phyloP scores from a whole-genome alignment of 1,140 invertebrate species.

The Penaeus chinensis region DNA sequence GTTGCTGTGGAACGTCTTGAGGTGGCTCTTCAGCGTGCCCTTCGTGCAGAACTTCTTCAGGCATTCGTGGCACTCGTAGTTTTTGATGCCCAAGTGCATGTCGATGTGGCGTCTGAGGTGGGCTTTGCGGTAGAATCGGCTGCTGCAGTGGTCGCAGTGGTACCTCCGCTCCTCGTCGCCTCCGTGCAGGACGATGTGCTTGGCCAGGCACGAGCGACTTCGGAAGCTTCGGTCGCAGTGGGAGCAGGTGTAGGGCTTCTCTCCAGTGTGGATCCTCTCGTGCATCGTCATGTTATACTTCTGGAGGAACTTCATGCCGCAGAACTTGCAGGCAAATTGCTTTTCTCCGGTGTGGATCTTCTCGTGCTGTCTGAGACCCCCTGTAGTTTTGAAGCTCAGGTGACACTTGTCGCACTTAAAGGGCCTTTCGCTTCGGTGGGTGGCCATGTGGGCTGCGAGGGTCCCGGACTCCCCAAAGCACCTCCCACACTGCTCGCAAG shows the following conservation, averaged over 20 bases:
- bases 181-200: slow-evolving; percentile 54
- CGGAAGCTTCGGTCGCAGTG: slow-evolving; percentile 53
- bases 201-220: slow-evolving; percentile 50
- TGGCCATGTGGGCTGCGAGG: slow-evolving; percentile 53
- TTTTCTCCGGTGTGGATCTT: slow-evolving; percentile 83
- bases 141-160: slow-evolving; percentile 54
- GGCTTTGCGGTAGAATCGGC: slow-evolving; percentile 51
- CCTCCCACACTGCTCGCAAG: slow-evolving; percentile 86
- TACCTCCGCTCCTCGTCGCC: slow-evolving; percentile 47
- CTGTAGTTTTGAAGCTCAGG: slow-evolving; percentile 51
- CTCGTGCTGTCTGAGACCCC: slow-evolving; percentile 80
- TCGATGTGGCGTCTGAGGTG: slow-evolving; percentile 56
- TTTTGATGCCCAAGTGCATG: slow-evolving; percentile 87
- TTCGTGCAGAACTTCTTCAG: slow-evolving; percentile 74
- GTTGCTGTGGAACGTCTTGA: slow-evolving; percentile 51
- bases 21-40: slow-evolving; percentile 44
- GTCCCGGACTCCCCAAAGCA: slow-evolving; percentile 72
- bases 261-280: slow-evolving; percentile 58
- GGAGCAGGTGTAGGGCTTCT: slow-evolving; percentile 53
- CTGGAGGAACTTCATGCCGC: slow-evolving; percentile 70
- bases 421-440: slow-evolving; percentile 48
- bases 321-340: slow-evolving; percentile 72
- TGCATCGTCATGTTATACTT: slow-evolving; percentile 62
- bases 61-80: slow-evolving; percentile 90
- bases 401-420: slow-evolving; percentile 43